phyloP scores from a whole-genome alignment of 2,113 vertebrate species.

The Pongo pygmaeus region DNA sequence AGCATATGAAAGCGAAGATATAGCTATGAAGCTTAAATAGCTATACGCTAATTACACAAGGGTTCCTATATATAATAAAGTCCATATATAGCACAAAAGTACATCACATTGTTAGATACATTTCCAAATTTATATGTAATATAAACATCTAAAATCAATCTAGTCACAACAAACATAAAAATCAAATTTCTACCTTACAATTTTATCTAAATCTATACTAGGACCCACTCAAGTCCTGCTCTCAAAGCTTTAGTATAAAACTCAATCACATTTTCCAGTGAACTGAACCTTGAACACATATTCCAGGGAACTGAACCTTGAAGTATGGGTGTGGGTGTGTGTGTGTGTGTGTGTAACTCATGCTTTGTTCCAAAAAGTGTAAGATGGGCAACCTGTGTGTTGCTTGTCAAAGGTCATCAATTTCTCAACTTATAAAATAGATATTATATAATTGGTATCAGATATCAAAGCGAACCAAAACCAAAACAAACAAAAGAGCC shows the following conservation, averaged over 20 bases:
- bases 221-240: background rate
- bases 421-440: conserved; percentile 30
- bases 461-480: background rate
- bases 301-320: background rate
- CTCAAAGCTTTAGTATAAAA: background rate
- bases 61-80: background rate
- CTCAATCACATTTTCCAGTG: background rate
- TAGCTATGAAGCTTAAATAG: background rate
- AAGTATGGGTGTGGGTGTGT: background rate
- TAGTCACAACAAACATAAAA: conserved; percentile 23
- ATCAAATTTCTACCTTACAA: background rate
- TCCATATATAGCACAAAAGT: background rate
- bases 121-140: background rate
- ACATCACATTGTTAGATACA: background rate
- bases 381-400: background rate
- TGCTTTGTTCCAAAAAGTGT: background rate
- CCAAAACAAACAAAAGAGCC: background rate
- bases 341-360: background rate
- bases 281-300: background rate
- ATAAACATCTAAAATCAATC: background rate
- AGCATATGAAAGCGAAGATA: background rate
- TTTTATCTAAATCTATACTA: background rate
- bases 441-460: background rate
- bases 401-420: background rate
- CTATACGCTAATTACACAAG: background rate